These are phyloP conservation scores for Megatriorchis doriae DNA, from an alignment of 2,113 vertebrate genomes.

Conservation along the genomic window DNA sequence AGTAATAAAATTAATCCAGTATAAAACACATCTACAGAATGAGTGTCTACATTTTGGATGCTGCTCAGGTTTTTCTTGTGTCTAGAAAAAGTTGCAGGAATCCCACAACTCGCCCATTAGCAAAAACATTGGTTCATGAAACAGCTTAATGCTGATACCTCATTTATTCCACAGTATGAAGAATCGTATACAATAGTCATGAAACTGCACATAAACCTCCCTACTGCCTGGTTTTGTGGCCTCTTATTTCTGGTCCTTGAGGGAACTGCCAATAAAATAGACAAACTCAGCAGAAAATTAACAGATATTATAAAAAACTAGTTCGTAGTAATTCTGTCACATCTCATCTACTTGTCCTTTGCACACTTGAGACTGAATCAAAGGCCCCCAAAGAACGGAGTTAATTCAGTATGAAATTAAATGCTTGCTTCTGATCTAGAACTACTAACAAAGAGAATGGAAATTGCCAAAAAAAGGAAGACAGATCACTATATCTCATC, in stretches of 20 bases:
- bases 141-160: not conserved
- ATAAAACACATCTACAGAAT: not conserved
- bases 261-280: not conserved
- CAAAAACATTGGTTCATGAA: not conserved
- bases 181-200: not conserved
- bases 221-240: not conserved
- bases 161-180: not conserved
- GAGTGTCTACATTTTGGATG: not conserved
- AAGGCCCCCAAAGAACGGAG: not conserved
- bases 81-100: not conserved
- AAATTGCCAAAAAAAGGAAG: not conserved
- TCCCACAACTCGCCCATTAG: not conserved
- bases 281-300: not conserved
- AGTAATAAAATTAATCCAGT: not conserved
- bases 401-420: conserved; percentile 28
- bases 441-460: not conserved
- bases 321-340: not conserved
- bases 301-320: not conserved
- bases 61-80: not conserved
- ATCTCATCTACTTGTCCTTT: not conserved
- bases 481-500: not conserved
- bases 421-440: conserved; percentile 4
- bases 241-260: not conserved
- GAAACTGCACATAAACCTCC: not conserved
- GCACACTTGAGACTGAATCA: not conserved